A percentile compares a stretch with the other conserved stretches of the same genome.
phyloP scores from a whole-genome alignment of 2,113 vertebrate species.

The Passer montanus region DNA sequence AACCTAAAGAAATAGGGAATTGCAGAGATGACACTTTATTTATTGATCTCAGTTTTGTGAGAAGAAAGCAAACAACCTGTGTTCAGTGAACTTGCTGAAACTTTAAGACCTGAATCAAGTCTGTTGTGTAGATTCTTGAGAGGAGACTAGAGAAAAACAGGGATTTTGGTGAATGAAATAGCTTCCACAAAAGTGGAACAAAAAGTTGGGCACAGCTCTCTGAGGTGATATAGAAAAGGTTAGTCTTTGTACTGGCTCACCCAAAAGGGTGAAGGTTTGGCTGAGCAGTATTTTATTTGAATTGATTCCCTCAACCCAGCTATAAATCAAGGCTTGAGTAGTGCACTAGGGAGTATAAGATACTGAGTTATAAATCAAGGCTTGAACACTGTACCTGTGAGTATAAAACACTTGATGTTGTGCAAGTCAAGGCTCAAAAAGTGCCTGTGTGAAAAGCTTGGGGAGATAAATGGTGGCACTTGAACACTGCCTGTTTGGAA shows the following conservation, averaged over 20 bases:
- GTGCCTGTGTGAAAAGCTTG: conserved; percentile 8
- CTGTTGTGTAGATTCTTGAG: neutral
- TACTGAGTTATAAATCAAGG: conserved; percentile 51
- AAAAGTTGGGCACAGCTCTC: neutral
- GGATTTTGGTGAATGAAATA: neutral
- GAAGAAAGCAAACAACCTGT: neutral
- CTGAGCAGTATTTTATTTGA: conserved; percentile 41
- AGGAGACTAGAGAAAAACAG: neutral
- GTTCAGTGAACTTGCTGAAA: neutral
- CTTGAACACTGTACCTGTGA: conserved; percentile 44
- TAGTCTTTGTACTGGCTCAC: neutral
- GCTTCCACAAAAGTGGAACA: neutral
- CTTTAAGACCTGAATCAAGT: neutral
- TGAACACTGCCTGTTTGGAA: conserved; percentile 7
- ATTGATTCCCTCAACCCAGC: conserved; percentile 25
- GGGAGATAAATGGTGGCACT: conserved; percentile 49
- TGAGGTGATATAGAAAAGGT: neutral
- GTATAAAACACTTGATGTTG: conserved; percentile 56
- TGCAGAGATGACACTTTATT: neutral
- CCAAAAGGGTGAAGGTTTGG: neutral
- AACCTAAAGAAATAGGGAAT: neutral
- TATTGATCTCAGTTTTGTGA: neutral
- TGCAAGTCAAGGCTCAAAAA: conserved; percentile 23
- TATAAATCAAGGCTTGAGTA: conserved; percentile 41
- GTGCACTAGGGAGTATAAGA: neutral